These are phyloP conservation scores for Protosalanx chinensis DNA, from an alignment of 2,797 vertebrate species.

Conservation along the genomic window DNA sequence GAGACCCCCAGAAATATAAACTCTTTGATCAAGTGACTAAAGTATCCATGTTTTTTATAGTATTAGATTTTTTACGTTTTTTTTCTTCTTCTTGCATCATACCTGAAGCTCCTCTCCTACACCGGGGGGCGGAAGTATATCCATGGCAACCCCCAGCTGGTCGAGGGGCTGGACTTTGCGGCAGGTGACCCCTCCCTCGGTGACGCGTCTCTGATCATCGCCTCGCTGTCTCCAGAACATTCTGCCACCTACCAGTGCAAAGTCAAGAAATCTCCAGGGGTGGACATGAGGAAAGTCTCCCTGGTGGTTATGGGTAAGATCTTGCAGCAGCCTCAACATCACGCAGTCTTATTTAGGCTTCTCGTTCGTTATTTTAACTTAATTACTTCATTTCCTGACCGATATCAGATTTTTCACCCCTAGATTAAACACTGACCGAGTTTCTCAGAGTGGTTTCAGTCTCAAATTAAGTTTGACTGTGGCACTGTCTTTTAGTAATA, in stretches of 20 bases:
- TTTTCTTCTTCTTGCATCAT: neutral
- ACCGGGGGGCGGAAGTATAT: conserved; percentile 71
- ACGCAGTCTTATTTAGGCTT: conserved; percentile 27
- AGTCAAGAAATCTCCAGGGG: conserved; percentile 86
- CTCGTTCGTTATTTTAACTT: neutral
- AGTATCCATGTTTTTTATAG: too few relatives aligned
- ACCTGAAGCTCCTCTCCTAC: conserved; percentile 80
- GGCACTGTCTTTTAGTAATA: too few relatives aligned
- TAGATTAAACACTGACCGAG: too few relatives aligned
- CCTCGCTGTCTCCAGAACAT: conserved; percentile 69
- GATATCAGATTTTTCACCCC: neutral
- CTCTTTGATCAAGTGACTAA: too few relatives aligned
- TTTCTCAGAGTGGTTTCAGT: too few relatives aligned
- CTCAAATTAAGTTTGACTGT: too few relatives aligned
- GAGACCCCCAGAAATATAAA: too few relatives aligned
- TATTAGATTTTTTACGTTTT: neutral
- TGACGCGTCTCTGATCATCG: conserved; percentile 83
- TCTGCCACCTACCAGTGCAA: conserved; percentile 86
- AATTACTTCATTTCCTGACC: too few relatives aligned
- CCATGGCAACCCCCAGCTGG: conserved; percentile 60
- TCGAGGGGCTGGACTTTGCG: conserved; percentile 75
- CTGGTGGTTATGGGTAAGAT: conserved; percentile 82
- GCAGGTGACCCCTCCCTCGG: conserved; percentile 77
- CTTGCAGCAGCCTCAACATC: neutral
- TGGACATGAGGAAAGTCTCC: conserved; percentile 77